Evolutionary conservation across 2,797 vertebrate species (phyloP).

Genomic region (Pangasius sanitwongsei): DNA sequence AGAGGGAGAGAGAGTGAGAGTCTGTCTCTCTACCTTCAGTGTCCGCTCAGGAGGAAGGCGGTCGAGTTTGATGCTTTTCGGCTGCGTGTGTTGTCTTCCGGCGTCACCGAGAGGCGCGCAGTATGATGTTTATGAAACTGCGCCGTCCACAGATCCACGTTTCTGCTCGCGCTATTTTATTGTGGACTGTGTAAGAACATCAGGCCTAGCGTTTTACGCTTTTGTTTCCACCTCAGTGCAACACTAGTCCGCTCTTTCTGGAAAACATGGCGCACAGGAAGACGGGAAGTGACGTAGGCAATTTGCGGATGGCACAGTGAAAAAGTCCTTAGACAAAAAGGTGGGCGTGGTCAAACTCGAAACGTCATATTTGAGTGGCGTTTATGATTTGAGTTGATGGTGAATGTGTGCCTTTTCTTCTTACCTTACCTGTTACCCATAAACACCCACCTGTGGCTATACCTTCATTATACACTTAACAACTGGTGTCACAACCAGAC

Average conservation of each 20-base stretch:
- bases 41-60: conserved; percentile 49
- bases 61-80: conserved; percentile 47
- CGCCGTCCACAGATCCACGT: background rate
- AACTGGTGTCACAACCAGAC: background rate
- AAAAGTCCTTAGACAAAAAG: conserved; percentile 50
- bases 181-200: background rate
- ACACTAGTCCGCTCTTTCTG: conserved; percentile 54
- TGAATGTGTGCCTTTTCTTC: background rate
- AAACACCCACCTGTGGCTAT: conserved; percentile 42
- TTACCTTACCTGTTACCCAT: conserved; percentile 23
- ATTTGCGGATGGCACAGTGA: conserved; percentile 55
- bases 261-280: conserved; percentile 69
- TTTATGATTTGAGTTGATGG: conserved; percentile 15
- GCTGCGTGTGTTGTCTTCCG: conserved; percentile 58
- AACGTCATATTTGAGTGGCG: conserved; percentile 42
- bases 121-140: background rate
- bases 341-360: conserved; percentile 40
- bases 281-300: conserved; percentile 65
- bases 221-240: conserved; percentile 52
- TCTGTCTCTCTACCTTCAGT: conserved; percentile 48
- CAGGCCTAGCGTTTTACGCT: conserved; percentile 7
- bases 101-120: conserved; percentile 58
- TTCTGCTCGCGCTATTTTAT: background rate
- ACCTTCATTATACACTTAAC: background rate
- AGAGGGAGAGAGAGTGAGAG: background rate